These are phyloP conservation scores for Stegana nigrithorax DNA, from an alignment of 2,888 invertebrate genomes.

Conservation along the genomic window DNA sequence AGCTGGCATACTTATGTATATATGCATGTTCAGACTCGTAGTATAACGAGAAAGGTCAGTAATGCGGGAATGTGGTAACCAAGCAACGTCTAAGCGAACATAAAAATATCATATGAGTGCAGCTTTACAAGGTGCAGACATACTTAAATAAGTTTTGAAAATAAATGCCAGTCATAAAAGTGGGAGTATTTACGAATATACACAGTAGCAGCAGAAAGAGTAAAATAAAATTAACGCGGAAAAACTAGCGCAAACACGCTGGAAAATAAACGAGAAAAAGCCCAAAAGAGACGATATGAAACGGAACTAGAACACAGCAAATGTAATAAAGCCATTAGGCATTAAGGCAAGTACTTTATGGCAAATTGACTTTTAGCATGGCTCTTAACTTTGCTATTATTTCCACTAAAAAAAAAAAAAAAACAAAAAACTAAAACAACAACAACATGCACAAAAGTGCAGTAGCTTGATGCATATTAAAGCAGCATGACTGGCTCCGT, in stretches of 20 bases:
- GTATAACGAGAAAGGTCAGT: constrained; percentile 1
- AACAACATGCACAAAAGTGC: background rate
- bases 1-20: no score
- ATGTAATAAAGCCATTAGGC: background rate
- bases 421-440: constrained; percentile 23
- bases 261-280: background rate
- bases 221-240: no score
- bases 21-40: no score
- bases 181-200: no score
- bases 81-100: no score
- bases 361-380: constrained; percentile 47
- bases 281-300: background rate
- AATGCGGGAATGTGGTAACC: no score
- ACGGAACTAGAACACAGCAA: background rate
- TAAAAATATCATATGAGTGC: no score
- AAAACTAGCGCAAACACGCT: no score
- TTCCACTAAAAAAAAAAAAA: constrained; percentile 19
- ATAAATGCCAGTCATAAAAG: no score
- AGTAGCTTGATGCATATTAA: background rate
- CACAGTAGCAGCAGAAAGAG: no score
- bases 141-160: no score
- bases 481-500: background rate
- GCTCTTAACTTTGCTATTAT: constrained; percentile 39
- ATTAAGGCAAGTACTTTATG: constrained; percentile 15
- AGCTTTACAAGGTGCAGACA: no score